A percentile compares a stretch with the other conserved stretches of the same genome.
phyloP scores from a whole-genome alignment of 2,888 invertebrate genomes.

The Deilephila elpenor region DNA sequence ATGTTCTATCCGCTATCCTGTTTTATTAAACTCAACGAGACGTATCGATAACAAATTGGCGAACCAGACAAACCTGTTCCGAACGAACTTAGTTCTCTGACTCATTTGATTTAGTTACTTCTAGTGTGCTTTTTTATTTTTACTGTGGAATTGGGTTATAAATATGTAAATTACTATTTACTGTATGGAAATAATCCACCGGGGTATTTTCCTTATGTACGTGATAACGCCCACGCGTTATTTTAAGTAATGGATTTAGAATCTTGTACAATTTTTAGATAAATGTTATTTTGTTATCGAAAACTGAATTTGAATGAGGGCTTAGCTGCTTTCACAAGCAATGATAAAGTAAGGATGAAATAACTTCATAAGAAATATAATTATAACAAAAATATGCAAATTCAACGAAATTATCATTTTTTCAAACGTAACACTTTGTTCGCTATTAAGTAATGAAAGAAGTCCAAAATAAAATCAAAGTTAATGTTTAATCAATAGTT shows the following conservation, averaged over 20 bases:
- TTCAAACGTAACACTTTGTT: too few species aligned
- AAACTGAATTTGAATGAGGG: not conserved
- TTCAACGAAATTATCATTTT: too few species aligned
- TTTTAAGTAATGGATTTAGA: conserved; percentile 2
- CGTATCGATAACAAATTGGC: conserved; percentile 49
- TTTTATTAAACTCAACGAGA: conserved; percentile 41
- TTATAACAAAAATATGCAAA: not conserved
- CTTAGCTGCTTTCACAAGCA: not conserved
- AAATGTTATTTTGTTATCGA: not conserved
- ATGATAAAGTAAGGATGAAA: not conserved
- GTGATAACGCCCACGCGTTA: not conserved
- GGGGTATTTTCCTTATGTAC: conserved; percentile 17
- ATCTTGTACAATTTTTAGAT: not conserved
- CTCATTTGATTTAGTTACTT: conserved; percentile 51
- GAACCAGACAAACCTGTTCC: conserved; percentile 61
- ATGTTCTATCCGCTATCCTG: conserved; percentile 14
- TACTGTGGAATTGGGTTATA: conserved; percentile 31
- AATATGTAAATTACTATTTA: conserved; percentile 24
- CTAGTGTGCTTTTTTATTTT: conserved; percentile 42
- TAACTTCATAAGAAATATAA: not conserved
- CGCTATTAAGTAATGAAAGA: not conserved
- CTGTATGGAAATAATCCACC: conserved; percentile 11
- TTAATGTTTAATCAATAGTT: not conserved
- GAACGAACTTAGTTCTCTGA: conserved; percentile 50
- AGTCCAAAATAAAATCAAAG: not conserved